Evolutionary conservation across 2,113 vertebrate genomes (phyloP), one percentile per base, ranked within the genome.

Genomic region (Lasiurus cinereus): DNA sequence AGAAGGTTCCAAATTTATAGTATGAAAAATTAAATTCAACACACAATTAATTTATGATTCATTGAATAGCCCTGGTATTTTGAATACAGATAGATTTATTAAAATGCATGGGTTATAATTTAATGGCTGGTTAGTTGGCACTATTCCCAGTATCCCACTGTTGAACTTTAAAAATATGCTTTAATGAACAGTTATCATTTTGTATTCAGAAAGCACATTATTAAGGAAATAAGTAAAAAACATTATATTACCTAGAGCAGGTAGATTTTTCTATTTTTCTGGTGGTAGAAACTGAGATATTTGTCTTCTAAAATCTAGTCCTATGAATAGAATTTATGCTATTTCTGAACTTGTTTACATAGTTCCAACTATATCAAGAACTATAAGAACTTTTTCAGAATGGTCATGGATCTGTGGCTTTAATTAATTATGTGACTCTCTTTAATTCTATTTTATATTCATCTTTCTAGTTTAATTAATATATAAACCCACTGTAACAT

Each of bases 31-130:
- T 56, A 31, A 94, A 52, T 67, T 72, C 64, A 89, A 36, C 5
- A 92, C 46, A 78, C 16, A 80, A 88, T 95, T 96, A 96, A 96
- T 96, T 98, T 97, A 66, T 85, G 94, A 96, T 96, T 95, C 43
- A 62, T 11, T 59, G 84, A 95, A 88, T 72, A 72, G 50, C 76
- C 56, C 39, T 6, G 3, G 78, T 94, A 90, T 96, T 98, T 98
- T 87, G 82, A 70, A 76, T 19, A 70, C 46, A 80, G 43, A 90
- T 89, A 94, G 76, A 69, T 90, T 96, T 97, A 91, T 86, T 95
- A 95, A 96, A 96, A 70, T 50, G 33, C 62, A 96, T 93, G 39
- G 39, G 39, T 19, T 69, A 43, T 12, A 94, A 24, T 84, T 88
- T 86, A 72, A 78, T 80, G 48, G 33, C 50, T 70, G 67, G 72